Base-by-base conservation (phyloP, 2,113 vertebrate species). In the Dipodomys spectabilis region DNA sequence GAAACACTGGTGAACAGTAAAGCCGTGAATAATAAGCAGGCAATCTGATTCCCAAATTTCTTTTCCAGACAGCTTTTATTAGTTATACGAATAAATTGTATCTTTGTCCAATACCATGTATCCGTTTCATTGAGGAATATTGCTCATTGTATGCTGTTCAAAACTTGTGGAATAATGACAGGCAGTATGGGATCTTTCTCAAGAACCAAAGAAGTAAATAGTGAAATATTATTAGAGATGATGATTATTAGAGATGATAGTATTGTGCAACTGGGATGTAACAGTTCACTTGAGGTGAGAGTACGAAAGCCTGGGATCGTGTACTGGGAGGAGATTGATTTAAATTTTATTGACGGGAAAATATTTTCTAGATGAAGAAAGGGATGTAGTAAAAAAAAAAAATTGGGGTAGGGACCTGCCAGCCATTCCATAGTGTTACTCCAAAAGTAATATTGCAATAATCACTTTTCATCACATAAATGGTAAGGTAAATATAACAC, bases 361-460 rank as follows among this genome's bases (percentile, higher is more conserved):
- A 49, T 77, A 69, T 28, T 39, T 7, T 20, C 4, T 20, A 49
- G 11, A 78, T 9, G 60, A 80, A 81, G 3, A 35, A 32, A 67
- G 19, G 10, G 85, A 53, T 49, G 22, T 19, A 25, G 9, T 62
- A 69, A 13, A 75, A 89, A 74, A 89, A 74, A 39, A 2, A 69
- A 11, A 11, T 75, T 57, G 53, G 53, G 12, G 15, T 74, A 74
- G 5, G 75, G 19, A 39, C 32, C 32, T 49, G 5, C 15, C 11
- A n/a, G 6, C 44, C 8, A 44, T 32, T 93, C 28, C 28, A 86
- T 45, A 30, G 44, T 18, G 53, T 68, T 65, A 30, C 10, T 89
- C n/a, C 15, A 45, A 83, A 3, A 2, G 0, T 0, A 25, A 30
- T 2, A 28, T 13, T 12, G 18, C n/a, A n/a, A 68, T 65, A n/a